Percentiles rank a stretch among this genome's conserved stretches.
Evolutionary conservation across 2,113 vertebrate species (phyloP).

Genomic region (Ciconia maguari): DNA sequence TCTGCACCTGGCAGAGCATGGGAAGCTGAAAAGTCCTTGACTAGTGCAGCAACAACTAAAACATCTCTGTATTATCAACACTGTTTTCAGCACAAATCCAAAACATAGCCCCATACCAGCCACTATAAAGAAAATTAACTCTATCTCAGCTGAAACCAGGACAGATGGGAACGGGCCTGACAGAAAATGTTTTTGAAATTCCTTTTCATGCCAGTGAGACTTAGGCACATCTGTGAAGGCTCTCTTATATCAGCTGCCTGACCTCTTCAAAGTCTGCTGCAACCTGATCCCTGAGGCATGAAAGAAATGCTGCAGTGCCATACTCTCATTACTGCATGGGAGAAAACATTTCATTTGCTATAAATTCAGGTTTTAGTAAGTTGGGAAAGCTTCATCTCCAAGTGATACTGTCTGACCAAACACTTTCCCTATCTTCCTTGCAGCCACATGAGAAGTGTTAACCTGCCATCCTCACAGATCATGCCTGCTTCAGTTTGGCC

Average conservation of each 20-base stretch:
- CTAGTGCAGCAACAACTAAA: too few species aligned
- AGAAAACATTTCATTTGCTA: background rate
- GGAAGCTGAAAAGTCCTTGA: too few species aligned
- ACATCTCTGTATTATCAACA: too few species aligned
- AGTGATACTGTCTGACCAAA: background rate
- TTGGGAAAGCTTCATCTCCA: background rate
- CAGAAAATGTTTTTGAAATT: background rate
- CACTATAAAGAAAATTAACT: too few species aligned
- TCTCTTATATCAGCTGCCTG: background rate
- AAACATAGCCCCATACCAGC: too few species aligned
- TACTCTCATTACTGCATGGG: background rate
- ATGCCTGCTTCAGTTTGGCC: background rate
- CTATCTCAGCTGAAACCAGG: too few species aligned
- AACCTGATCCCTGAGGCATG: background rate
- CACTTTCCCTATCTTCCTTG: background rate
- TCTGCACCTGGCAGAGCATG: too few species aligned
- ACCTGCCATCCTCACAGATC: fast-evolving
- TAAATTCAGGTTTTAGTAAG: background rate
- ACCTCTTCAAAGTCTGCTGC: background rate
- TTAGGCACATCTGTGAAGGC: background rate
- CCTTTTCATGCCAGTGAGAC: background rate
- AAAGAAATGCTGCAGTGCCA: background rate
- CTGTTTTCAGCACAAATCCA: too few species aligned
- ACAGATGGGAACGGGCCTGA: background rate
- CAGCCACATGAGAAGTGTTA: background rate